phyloP scores from a whole-genome alignment of 2,888 invertebrate genomes.

The Meganola albula region DNA sequence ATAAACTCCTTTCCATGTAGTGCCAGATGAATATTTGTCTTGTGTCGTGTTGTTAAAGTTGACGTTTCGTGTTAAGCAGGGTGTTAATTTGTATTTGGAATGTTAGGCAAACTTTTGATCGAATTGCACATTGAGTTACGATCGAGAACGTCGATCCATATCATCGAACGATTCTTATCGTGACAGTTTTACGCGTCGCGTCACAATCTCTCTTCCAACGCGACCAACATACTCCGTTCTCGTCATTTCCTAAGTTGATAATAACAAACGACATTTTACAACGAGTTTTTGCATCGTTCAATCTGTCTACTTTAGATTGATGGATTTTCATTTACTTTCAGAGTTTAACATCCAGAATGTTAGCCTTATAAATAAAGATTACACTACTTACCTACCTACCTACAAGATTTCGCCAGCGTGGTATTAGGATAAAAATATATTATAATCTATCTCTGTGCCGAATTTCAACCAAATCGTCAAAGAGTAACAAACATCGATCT shows the following conservation, averaged over 20 bases:
- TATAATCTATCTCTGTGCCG: no score
- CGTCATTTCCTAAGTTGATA: conserved; percentile 20
- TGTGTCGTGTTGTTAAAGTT: conserved; percentile 40
- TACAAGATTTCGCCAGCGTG: no score
- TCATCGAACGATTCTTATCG: conserved; percentile 66
- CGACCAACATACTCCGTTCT: conserved; percentile 31
- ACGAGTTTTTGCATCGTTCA: conserved; percentile 17
- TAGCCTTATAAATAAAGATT: no score
- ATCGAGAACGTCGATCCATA: conserved; percentile 54
- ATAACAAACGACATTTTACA: conserved; percentile 17
- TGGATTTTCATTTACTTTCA: conserved; percentile 13
- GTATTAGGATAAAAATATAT: no score
- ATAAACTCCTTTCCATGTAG: conserved; percentile 22
- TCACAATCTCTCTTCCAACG: conserved; percentile 51
- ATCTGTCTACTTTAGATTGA: conserved; percentile 22
- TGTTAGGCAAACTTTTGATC: conserved; percentile 49
- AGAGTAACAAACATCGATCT: no score
- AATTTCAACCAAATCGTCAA: no score
- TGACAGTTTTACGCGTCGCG: conserved; percentile 69
- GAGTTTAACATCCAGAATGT: no score
- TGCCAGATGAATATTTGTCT: conserved; percentile 27
- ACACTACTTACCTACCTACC: no score
- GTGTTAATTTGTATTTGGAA: conserved; percentile 54
- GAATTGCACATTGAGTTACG: conserved; percentile 38
- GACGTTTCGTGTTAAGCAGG: conserved; percentile 27